Base-by-base conservation (phyloP, 2,797 vertebrate species). In the Oceanodroma leucorhoa region DNA sequence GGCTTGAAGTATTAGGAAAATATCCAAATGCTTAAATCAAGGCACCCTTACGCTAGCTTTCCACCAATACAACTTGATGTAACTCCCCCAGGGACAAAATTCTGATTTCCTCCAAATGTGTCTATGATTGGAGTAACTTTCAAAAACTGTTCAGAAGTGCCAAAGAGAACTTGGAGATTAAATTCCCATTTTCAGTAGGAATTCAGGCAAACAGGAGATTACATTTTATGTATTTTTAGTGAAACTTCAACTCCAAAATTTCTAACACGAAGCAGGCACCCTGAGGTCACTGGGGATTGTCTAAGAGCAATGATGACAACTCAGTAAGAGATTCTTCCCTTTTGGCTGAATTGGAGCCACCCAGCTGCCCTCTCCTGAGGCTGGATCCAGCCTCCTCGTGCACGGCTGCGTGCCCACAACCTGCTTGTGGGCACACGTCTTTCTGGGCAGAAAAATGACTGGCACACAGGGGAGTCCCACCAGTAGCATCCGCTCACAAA, bases 401-500 rank as follows among this genome's bases (percentile, higher is more conserved):
- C 88, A 76, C 15, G 3, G 67, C 54, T 83, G n/a, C 0, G 0
- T 67, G 77, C 83, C 61, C 66, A 83, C 61, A 87, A 30, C 70
- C 55, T 87, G 86, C 55, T 62, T 79, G 22, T 36, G 18, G 58
- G 62, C n/a, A 32, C 43, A 17, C 32, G 30, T 45, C 23, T 0
- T 93, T 92, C 15, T 13, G 67, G 77, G 62, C 51, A 64, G 73
- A 54, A 90, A 89, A 93, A 89, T 93, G 86, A 94, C 55, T 92
- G 94, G 83, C 83, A 77, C 86, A 53, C 51, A 70, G 32, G 70
- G 80, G 70, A 89, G 83, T 94, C 81, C 51, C 86, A 73, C 36
- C 70, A 90, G 88, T 30, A 87, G 48, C 93, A 90, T 92, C 86
- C 93, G 88, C 77, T 95, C 80, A 53, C 54, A 89, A 61, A 84